Evolutionary conservation across 2,888 invertebrate genomes (phyloP), one percentile per base, ranked within the genome.

Genomic region (Thereva nobilitata): DNA sequence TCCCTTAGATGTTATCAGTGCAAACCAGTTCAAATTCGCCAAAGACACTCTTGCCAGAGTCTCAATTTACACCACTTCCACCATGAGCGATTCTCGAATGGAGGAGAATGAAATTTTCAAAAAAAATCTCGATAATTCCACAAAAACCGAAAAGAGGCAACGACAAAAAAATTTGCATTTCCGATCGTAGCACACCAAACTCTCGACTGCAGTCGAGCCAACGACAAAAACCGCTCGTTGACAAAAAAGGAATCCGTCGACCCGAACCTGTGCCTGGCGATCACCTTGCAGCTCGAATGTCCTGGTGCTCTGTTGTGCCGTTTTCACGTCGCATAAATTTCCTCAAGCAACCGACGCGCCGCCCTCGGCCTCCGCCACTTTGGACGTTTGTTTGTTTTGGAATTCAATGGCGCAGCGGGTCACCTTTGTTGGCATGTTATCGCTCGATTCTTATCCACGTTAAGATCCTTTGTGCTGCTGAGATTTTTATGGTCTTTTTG

Each of bases 361-460:
- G 64, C 52, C 49, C 49, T 34, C 55, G 55, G 44, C 49, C 59
- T 54, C 55, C 57, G 45, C 41, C 40, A 54, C 54, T 41, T 41
- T 53, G 53, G 64, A 55, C 54, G 64, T 68, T 56, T 69, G 69
- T 69, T 69, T 69, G 66, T 69, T 69, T 69, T 69, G 67, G 67
- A 79, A 76, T 78, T 79, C 79, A 79, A 75, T 77, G 76, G 75
- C 80, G 73, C 80, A 77, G 79, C 80, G 75, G 80, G 80, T 76
- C 74, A 73, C 77, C 77, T 79, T 80, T 80, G 80, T 80, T 79
- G 75, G 78, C 80, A 80, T 80, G 80, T 80, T 80, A 80, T 79
- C 80, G 80, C 79, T 79, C 75, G 73, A 75, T 75, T 75, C 74
- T 72, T 71, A 72, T 72, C 69, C 61, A 59, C 59, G 55, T 66